Evolutionary conservation across 2,113 vertebrate species (phyloP), one percentile per base, ranked within the genome.

Genomic region (Corythoichthys intestinalis): DNA sequence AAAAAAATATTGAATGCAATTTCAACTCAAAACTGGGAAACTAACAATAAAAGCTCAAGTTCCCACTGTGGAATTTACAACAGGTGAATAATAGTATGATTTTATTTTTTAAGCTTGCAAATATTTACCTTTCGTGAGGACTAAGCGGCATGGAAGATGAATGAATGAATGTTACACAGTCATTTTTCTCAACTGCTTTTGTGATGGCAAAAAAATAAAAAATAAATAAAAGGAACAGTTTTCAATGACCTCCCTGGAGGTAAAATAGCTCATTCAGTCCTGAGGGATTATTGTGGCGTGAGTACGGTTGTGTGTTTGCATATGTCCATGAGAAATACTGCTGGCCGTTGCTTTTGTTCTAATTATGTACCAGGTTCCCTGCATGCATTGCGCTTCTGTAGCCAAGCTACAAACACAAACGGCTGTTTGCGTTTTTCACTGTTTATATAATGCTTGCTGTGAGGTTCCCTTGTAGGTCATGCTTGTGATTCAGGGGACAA

Each of bases 391-490:
- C 59, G 20, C 39, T 12, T 3, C 17, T 8, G 17, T 46, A 15
- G 59, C 17, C 59, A 9, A 28, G 59, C 38, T n/a, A 41, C 14
- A 39, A 17, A 15, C 37, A 15, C 38, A 60, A 7, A 60, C 38
- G 28, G 58, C 58, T 17, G 37, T 14, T 14, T 39, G 37, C 58
- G 15, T 39, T 12, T 60, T 62, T 14, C 3, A 15, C 11, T 62
- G 39, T 62, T 62, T 12, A 11, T 62, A 4, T 44, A 38, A 61
- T n/a, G 58, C 58, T 4, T 14, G 37, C 58, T 61, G 58, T 61
- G 58, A 59, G 57, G 28, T 60, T 60, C 20, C 58, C 58, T 60
- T 44, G 59, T 61, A 44, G 59, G 38, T 44, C 59, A 60, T 2
- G 39, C 58, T 60, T 1, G 58, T 62, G 39, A 62, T 62, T 62